These are phyloP conservation scores for Gryllus longicercus DNA, from an alignment of 2,888 invertebrate genomes.

Conservation along the genomic window DNA sequence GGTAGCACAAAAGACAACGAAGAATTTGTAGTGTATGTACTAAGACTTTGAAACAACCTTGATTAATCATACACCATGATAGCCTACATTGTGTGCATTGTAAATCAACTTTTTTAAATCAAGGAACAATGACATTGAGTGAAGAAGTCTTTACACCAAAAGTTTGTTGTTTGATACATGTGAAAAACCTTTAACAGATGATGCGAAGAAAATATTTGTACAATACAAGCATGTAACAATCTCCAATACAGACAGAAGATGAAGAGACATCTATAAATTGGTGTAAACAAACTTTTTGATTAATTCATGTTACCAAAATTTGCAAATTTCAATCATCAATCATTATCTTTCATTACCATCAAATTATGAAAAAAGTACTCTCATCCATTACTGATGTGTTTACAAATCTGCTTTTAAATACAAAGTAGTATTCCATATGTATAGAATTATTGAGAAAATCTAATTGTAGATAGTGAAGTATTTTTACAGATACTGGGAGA, in stretches of 20 bases:
- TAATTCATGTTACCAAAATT: conserved; percentile 6
- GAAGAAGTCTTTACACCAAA: neutral
- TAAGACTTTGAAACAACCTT: conserved; percentile 12
- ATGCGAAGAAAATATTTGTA: neutral
- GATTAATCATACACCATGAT: neutral
- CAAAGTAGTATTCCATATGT: neutral
- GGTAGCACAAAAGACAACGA: neutral
- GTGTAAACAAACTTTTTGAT: neutral
- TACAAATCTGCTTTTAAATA: neutral
- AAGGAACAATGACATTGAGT: neutral
- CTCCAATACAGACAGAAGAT: neutral
- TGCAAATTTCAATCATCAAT: neutral
- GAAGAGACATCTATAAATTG: neutral
- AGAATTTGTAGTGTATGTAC: neutral
- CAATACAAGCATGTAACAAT: neutral
- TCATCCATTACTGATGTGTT: neutral
- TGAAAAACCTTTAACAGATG: neutral
- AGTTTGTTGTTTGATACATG: neutral
- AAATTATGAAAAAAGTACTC: neutral
- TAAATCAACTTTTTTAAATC: neutral
- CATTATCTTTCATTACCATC: no score
- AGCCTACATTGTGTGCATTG: neutral
- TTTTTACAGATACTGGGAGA: neutral
- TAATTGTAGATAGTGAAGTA: neutral
- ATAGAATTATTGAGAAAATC: neutral